Base-by-base conservation (phyloP, 2,888 invertebrate species). In the Pherbina coryleti region DNA sequence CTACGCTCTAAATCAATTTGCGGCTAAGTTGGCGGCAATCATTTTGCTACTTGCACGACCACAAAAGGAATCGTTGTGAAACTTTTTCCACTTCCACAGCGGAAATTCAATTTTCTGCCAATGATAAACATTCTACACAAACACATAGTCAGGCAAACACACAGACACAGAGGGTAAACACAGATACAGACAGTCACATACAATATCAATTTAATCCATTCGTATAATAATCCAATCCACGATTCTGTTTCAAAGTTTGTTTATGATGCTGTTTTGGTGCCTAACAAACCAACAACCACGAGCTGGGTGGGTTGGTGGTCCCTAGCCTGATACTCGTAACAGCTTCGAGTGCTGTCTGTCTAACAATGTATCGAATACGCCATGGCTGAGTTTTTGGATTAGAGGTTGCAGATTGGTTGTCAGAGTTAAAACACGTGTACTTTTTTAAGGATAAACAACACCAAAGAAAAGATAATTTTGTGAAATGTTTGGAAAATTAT, bases 1-100 rank as follows among this genome's bases (percentile, higher is more conserved):
- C 17, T 25, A 17, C 64, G 11, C 55, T 64, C 75, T 60, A 78
- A 78, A 78, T 78, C 78, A 78, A 75, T 78, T 78, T 75, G 64
- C 64, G 62, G 62, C 67, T 51, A 60, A 64, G 57, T 75, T 62
- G 60, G 70, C 11, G 57, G 69, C 66, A 77, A 77, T 73, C 67
- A 74, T 67, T 67, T 74, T 31, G 55, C 49, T 53, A 64, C 19
- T 53, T 11, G 53, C 51, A 19, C 74, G 51, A 64, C 74, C 62
- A 44, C 73, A 51, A 66, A 19, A 64, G 51, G 49, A 74, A 62
- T 73, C 28, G 73, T 71, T 72, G 22, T 62, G 37, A 3, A 49
- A 62, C 37, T 74, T 51, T 73, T 34, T 34, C 55, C n/a, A 31
- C n/a, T 57, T 34, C 19, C 64, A 57, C 60, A 49, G 70, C 71